A percentile compares a stretch with the other conserved stretches of the same genome.
Conservation (phyloP, 2,888 invertebrate genomes). For the Muschampia plurimacula region DNA sequence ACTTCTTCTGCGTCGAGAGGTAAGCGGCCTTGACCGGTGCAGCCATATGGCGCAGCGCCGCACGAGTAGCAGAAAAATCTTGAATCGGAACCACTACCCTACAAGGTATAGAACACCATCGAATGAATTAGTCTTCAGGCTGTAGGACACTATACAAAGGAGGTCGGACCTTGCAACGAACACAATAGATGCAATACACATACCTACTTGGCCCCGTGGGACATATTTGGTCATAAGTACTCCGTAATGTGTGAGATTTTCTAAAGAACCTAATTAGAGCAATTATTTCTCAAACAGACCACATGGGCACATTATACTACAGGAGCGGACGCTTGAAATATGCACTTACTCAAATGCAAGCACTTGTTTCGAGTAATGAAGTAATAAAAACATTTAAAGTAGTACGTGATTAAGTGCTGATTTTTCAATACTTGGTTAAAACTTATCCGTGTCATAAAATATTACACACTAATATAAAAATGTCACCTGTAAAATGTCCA, state of each 20-base stretch:
- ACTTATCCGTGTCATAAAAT: too few relatives aligned
- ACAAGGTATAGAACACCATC: slow-evolving; percentile 29
- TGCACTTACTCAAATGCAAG: background rate
- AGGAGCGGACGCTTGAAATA: background rate
- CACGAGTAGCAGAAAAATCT: slow-evolving; percentile 39
- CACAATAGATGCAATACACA: slow-evolving; percentile 9
- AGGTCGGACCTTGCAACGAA: slow-evolving; percentile 27
- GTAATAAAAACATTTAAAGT: background rate
- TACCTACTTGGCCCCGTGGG: background rate
- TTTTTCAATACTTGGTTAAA: too few relatives aligned
- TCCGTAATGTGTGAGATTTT: slow-evolving; percentile 8
- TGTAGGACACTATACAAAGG: slow-evolving; percentile 20
- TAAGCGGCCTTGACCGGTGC: slow-evolving; percentile 47
- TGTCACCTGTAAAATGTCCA: too few relatives aligned
- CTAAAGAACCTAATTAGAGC: background rate
- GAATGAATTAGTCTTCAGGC: slow-evolving; percentile 21
- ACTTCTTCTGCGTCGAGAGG: slow-evolving; percentile 54
- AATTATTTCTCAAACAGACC: background rate
- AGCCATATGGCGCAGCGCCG: slow-evolving; percentile 48
- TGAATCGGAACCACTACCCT: slow-evolving; percentile 29
- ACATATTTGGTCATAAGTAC: slow-evolving; percentile 18
- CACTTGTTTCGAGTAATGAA: background rate
- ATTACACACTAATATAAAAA: too few relatives aligned
- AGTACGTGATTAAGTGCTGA: background rate
- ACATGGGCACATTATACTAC: background rate